These are phyloP conservation scores for Brenthis daphne DNA, from an alignment of 2,888 invertebrate genomes.

Conservation along the genomic window DNA sequence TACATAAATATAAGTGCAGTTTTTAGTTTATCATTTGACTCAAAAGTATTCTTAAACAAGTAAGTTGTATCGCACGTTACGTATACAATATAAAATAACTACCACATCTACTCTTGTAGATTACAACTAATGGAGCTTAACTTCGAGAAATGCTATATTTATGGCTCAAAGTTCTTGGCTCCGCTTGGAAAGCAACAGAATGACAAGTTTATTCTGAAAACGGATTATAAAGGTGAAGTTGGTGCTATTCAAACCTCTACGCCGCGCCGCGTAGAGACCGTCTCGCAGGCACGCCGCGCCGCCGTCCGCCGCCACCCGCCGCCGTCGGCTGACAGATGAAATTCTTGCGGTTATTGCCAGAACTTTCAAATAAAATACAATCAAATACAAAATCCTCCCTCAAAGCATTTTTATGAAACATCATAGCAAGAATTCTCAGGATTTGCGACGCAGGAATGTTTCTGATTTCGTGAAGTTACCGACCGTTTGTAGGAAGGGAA, in stretches of 20 bases:
- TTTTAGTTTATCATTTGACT: not conserved
- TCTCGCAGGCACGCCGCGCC: not conserved
- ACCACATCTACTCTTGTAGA: conserved; percentile 2
- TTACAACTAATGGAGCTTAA: conserved; percentile 13
- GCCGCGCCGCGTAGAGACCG: not conserved
- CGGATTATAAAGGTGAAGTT: conserved; percentile 18
- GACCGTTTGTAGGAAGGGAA: no score
- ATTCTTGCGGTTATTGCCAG: conserved; percentile 21
- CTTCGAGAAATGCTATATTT: conserved; percentile 11
- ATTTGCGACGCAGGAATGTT: conserved; percentile 1
- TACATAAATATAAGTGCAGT: not conserved
- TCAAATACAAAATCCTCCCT: conserved; percentile 2
- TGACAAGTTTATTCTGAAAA: conserved; percentile 17
- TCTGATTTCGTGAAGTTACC: not conserved
- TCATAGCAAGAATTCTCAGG: conserved; percentile 8
- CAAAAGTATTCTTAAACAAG: not conserved
- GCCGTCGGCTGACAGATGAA: conserved; percentile 21
- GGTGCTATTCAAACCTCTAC: conserved; percentile 4
- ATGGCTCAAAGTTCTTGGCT: conserved; percentile 8
- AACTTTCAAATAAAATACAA: conserved; percentile 19
- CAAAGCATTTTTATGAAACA: conserved; percentile 26
- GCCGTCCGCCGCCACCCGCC: not conserved
- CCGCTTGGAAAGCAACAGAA: not conserved
- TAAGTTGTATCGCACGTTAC: not conserved
- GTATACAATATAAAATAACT: not conserved